A percentile compares a stretch with the other conserved stretches of the same genome.
These are phyloP conservation scores for Nipponia nippon DNA, from an alignment of 2,113 vertebrate species.

Conservation along the genomic window DNA sequence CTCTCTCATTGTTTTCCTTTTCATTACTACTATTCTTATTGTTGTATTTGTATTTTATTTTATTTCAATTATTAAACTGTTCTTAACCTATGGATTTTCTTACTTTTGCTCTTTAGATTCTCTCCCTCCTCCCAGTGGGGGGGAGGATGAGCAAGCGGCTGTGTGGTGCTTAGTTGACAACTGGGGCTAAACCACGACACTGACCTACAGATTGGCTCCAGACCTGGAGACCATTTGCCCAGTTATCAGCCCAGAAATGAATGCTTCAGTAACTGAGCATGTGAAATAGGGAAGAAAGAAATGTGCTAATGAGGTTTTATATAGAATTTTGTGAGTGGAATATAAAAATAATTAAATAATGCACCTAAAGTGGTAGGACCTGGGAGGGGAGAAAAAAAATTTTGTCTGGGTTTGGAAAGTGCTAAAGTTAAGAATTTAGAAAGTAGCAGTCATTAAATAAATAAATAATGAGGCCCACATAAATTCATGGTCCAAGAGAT, in stretches of 20 bases:
- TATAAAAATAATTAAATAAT: neutral
- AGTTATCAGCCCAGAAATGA: neutral
- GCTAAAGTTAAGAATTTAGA: neutral
- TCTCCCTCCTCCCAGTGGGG: too few species aligned
- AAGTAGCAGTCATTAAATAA: neutral
- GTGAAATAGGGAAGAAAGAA: neutral
- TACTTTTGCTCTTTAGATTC: too few species aligned
- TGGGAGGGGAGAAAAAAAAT: neutral
- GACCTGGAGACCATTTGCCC: neutral
- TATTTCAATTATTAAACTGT: too few species aligned
- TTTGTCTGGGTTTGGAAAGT: neutral
- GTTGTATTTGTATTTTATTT: too few species aligned
- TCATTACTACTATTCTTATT: too few species aligned
- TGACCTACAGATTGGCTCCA: conserved; percentile 20
- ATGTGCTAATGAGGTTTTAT: neutral
- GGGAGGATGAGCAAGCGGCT: too few species aligned
- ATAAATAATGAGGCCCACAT: neutral
- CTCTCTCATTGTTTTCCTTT: too few species aligned
- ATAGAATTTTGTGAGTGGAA: neutral
- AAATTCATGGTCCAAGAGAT: neutral
- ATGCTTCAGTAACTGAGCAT: neutral
- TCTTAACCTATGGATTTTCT: too few species aligned
- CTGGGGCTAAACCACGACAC: too few species aligned
- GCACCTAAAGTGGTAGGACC: neutral
- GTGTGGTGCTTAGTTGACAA: too few species aligned